These are phyloP conservation scores for Calosoma granatense DNA, from an alignment of 1,140 invertebrate genomes.

Conservation along the genomic window DNA sequence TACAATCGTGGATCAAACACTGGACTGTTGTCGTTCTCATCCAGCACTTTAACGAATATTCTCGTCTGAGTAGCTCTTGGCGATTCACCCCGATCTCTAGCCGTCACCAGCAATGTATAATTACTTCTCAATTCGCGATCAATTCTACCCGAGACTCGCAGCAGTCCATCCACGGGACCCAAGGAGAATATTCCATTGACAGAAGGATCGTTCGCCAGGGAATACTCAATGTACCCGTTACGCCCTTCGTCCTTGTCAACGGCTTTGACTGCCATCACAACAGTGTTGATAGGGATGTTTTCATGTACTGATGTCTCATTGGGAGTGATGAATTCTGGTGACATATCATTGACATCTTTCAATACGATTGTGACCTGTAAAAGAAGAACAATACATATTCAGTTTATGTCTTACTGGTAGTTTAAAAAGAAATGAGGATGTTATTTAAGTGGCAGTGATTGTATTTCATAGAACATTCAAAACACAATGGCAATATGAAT, in stretches of 20 bases:
- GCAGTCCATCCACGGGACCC: conserved; percentile 76
- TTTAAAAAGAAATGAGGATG: no score
- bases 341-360: conserved; percentile 90
- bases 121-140: conserved; percentile 76
- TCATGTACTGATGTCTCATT: conserved; percentile 70
- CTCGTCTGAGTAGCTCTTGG: conserved; percentile 57
- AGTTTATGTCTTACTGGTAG: neutral
- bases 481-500: no score
- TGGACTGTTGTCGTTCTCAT: conserved; percentile 92
- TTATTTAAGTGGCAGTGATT: no score
- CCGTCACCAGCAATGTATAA: conserved; percentile 71
- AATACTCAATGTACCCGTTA: conserved; percentile 89
- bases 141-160: conserved; percentile 67
- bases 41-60: conserved; percentile 66
- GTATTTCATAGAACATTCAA: no score
- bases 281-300: conserved; percentile 80
- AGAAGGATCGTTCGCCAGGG: conserved; percentile 47
- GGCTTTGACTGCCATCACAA: conserved; percentile 84
- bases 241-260: conserved; percentile 85
- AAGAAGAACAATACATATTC: conserved; percentile 18
- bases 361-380: conserved; percentile 75
- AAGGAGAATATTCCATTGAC: conserved; percentile 61
- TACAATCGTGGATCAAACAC: conserved; percentile 83
- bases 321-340: conserved; percentile 78
- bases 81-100: conserved; percentile 81